Evolutionary conservation across 2,888 invertebrate genomes (phyloP).

Genomic region (Limenitis camilla): DNA sequence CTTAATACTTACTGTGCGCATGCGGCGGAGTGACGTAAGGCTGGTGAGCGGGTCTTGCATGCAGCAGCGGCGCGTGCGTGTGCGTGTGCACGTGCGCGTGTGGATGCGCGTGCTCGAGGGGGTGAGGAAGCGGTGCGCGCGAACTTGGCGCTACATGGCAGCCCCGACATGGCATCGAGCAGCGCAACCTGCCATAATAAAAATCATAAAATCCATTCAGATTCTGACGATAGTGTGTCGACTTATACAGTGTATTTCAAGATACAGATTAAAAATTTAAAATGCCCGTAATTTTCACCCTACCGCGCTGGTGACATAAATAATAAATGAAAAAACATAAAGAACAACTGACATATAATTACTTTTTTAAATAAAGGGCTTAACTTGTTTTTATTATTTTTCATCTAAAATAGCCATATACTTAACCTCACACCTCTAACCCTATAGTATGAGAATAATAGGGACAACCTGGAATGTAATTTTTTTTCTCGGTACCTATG

Average conservation of each 20-base stretch:
- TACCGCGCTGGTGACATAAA: too few species aligned
- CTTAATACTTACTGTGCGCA: conserved; percentile 45
- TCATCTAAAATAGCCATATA: too few species aligned
- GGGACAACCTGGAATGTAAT: too few species aligned
- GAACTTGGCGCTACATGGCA: conserved; percentile 44
- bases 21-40: conserved; percentile 30
- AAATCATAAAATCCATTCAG: not conserved
- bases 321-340: too few species aligned
- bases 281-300: too few species aligned
- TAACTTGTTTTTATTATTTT: too few species aligned
- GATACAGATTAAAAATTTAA: too few species aligned
- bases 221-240: not conserved
- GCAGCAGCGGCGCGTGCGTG: conserved; percentile 31
- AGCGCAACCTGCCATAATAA: conserved; percentile 36
- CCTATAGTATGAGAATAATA: too few species aligned
- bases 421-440: too few species aligned
- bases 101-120: conserved; percentile 28
- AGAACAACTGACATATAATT: too few species aligned
- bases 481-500: too few species aligned
- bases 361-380: too few species aligned
- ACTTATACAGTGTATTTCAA: not conserved
- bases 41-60: conserved; percentile 29
- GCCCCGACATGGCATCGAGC: conserved; percentile 47
- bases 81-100: conserved; percentile 24
- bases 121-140: conserved; percentile 21